Evolutionary conservation across 2,888 invertebrate genomes (phyloP).

Genomic region (Formica aserva): DNA sequence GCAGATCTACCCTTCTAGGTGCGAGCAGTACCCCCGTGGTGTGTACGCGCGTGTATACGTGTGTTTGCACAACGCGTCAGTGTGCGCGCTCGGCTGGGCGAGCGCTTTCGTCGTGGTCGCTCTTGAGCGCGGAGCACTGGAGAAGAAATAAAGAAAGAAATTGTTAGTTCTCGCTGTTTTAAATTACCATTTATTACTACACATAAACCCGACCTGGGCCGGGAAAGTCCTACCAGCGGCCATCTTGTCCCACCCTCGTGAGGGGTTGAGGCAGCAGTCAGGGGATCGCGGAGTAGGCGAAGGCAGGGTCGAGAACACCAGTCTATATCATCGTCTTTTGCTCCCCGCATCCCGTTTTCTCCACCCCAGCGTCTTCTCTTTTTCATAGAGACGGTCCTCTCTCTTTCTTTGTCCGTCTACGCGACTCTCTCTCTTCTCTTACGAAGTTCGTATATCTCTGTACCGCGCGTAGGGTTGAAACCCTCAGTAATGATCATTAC

Average conservation of each 20-base stretch:
- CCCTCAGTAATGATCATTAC: constrained; percentile 84
- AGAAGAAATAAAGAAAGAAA: constrained; percentile 85
- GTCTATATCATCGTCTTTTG: constrained; percentile 76
- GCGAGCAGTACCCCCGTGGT: constrained; percentile 20
- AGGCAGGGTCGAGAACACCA: constrained; percentile 50
- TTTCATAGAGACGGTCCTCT: constrained; percentile 26
- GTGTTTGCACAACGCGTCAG: constrained; percentile 57
- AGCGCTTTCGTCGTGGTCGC: constrained; percentile 54
- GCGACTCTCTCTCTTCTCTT: constrained; percentile 58
- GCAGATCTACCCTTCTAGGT: constrained; percentile 69
- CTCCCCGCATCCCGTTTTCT: constrained; percentile 53
- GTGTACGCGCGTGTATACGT: constrained; percentile 40
- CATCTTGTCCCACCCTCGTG: constrained; percentile 82
- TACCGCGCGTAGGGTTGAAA: constrained; percentile 65
- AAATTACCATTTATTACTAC: constrained; percentile 86
- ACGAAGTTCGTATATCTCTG: constrained; percentile 67
- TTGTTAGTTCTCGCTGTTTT: constrained; percentile 86
- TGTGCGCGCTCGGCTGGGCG: constrained; percentile 39
- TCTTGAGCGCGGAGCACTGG: constrained; percentile 64
- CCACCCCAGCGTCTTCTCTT: constrained; percentile 42
- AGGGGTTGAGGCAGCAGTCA: constrained; percentile 24
- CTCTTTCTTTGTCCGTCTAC: constrained; percentile 2
- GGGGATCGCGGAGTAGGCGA: constrained; percentile 58
- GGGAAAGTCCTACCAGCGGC: constrained; percentile 80
- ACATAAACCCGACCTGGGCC: constrained; percentile 83